Base-by-base conservation (phyloP, 2,797 vertebrate genomes). In the Kryptopterus vitreolus region DNA sequence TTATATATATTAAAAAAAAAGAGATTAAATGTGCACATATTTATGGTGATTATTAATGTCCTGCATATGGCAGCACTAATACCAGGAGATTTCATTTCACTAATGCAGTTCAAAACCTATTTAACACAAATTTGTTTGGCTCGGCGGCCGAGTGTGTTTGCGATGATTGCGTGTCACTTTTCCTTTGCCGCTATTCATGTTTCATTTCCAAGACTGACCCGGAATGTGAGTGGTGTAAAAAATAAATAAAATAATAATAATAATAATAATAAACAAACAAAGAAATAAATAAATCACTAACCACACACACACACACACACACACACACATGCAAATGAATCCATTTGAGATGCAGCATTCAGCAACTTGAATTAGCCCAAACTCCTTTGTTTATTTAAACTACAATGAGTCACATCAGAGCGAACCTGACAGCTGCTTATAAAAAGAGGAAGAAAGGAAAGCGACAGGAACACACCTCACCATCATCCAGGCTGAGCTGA, bases 21-120 rank as follows among this genome's bases (percentile, higher is more conserved):
- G n/a, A n/a, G n/a, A 80, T 85, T 88, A 87, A 91, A 89, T 83
- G 82, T 86, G 88, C 90, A 90, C 87, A 89, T 85, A 90, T 90
- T 90, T 89, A 73, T 62, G 76, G 79, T 80, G 68, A 83, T 91
- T 91, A 93, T 88, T 92, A 92, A 93, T 92, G 85, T 87, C 73
- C 84, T 80, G 86, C 87, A 88, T 90, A 91, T 90, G 89, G 88
- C 86, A 80, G 81, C 81, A 84, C 87, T 91, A 87, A 90, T 83
- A 85, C 87, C 80, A 84, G 85, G 84, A 89, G 90, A 88, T 93
- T 93, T 92, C 91, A 92, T 93, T 88, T 75, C 62, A 87, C 84
- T 89, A 90, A 84, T 81, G 82, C 82, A 89, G 90, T 92, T 92
- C 90, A 89, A 86, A 92, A 91, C 90, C 89, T 90, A 81, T 85